These are phyloP conservation scores for Lycopodina hypogea DNA, from an alignment of 37 sponge, comb jelly and placozoan species.

Conservation along the genomic window DNA sequence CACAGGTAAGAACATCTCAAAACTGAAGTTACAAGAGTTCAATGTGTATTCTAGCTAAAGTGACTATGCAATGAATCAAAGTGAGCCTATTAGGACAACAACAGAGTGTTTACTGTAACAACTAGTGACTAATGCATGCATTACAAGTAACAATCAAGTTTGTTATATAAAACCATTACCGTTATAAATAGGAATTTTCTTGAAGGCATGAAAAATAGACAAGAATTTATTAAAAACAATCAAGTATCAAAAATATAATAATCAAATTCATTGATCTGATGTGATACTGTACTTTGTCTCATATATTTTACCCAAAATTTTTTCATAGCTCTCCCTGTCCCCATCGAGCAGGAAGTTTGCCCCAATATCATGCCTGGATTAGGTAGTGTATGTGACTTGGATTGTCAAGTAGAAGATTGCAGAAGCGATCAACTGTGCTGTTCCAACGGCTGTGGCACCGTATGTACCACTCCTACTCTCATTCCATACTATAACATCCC, in stretches of 20 bases:
- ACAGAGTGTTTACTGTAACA: background rate
- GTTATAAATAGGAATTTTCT: background rate
- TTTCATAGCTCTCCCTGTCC: background rate
- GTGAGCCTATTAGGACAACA: too few species aligned
- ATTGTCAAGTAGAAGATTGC: conserved; percentile 15
- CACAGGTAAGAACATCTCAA: too few species aligned
- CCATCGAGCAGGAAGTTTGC: background rate
- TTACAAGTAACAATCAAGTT: too few species aligned
- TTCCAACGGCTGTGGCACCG: conserved; percentile 40
- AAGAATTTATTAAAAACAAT: background rate
- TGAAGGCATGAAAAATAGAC: background rate
- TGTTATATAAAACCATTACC: too few species aligned
- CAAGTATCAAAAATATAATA: background rate
- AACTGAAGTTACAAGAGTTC: too few species aligned
- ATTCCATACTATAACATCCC: conserved; percentile 25
- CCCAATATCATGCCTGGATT: background rate
- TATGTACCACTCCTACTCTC: background rate
- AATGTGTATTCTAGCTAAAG: too few species aligned
- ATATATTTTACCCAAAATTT: background rate
- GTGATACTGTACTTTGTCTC: too few species aligned
- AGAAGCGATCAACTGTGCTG: conserved; percentile 16
- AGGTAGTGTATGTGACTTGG: background rate
- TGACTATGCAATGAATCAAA: too few species aligned
- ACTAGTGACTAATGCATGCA: background rate
- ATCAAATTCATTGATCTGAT: background rate